phyloP scores from a whole-genome alignment of 2,113 vertebrate species.

The Ranitomeya variabilis region DNA sequence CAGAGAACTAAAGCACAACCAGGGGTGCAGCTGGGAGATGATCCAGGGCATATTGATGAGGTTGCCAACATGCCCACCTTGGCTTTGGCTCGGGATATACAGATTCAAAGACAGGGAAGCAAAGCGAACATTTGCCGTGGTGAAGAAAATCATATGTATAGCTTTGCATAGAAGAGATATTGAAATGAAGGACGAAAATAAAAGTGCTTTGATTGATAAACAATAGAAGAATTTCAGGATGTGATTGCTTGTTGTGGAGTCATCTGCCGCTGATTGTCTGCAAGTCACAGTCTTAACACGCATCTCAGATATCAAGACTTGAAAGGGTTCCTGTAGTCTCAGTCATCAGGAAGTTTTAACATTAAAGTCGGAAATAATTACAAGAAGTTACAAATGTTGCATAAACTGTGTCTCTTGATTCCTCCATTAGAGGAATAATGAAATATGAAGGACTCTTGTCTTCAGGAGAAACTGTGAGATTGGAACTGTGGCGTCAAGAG shows the following conservation, averaged over 20 bases:
- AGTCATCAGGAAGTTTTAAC: background rate
- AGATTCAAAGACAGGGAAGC: no score
- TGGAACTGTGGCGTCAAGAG: constrained; percentile 32
- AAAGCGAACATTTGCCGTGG: no score
- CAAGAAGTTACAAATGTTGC: constrained; percentile 24
- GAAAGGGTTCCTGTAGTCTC: background rate
- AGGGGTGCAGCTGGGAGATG: no score
- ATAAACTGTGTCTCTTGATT: constrained; percentile 25
- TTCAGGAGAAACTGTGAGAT: background rate
- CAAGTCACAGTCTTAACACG: background rate
- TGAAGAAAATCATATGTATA: no score
- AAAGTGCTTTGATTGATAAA: background rate
- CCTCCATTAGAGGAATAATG: constrained; percentile 14
- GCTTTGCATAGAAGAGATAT: background rate
- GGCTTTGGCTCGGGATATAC: no score
- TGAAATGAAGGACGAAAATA: background rate
- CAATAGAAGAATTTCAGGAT: background rate
- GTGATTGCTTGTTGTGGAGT: background rate
- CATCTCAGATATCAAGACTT: background rate
- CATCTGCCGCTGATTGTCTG: background rate
- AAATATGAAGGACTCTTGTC: constrained; percentile 25
- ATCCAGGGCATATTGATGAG: no score
- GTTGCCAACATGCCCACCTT: no score
- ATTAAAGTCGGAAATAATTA: background rate
- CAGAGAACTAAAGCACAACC: no score